phyloP scores from a whole-genome alignment of 2,113 vertebrate genomes.

The Actenoides lindsayi region DNA sequence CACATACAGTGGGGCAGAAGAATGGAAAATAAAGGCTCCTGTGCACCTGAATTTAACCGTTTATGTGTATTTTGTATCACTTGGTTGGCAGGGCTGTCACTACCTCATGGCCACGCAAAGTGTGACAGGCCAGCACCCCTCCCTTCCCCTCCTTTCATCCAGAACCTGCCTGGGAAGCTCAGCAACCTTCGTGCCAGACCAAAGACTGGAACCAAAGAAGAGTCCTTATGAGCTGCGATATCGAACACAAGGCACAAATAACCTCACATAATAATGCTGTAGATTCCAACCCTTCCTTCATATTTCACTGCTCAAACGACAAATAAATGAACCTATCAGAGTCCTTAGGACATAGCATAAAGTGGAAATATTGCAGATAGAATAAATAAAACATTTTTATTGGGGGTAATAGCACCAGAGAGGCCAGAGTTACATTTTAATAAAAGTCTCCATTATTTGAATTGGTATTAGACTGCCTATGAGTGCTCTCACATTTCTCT shows the following conservation, averaged over 20 bases:
- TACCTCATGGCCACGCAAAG: not conserved
- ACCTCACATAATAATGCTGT: constrained; percentile 30
- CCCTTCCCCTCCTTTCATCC: not conserved
- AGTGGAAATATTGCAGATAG: constrained; percentile 48
- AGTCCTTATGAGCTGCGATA: not conserved
- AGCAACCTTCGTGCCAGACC: constrained; percentile 9
- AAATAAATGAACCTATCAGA: constrained; percentile 59
- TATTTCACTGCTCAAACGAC: constrained; percentile 56
- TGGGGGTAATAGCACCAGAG: constrained; percentile 34
- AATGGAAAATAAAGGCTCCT: not conserved
- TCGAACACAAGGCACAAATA: constrained; percentile 38
- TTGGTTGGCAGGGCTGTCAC: not conserved
- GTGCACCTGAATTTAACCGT: not conserved
- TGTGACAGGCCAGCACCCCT: not conserved
- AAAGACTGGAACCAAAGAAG: constrained; percentile 28
- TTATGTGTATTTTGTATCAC: not conserved
- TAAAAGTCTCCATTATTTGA: constrained; percentile 18
- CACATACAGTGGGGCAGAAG: not conserved
- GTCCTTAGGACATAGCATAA: constrained; percentile 13
- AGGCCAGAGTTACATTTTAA: constrained; percentile 48
- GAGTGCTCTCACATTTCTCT: not conserved
- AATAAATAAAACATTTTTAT: constrained; percentile 65
- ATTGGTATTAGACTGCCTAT: not conserved
- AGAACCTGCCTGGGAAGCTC: not conserved
- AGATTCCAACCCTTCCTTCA: constrained; percentile 38